Percentiles rank a stretch among this genome's conserved stretches.
Evolutionary conservation across 2,113 vertebrate genomes (phyloP).

Genomic region (Recurvirostra avosetta): DNA sequence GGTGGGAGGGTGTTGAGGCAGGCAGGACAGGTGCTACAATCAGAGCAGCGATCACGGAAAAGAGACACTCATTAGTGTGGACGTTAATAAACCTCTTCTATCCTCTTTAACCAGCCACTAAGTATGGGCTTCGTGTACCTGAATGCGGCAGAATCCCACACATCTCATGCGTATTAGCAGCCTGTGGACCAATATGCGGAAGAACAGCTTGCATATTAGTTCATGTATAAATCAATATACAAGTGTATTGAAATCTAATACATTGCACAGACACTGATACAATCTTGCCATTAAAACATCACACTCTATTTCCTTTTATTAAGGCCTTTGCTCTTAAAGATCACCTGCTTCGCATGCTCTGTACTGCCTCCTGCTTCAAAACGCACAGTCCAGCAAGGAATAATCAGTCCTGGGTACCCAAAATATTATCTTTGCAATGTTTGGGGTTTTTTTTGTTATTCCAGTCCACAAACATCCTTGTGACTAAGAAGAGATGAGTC

Average conservation of each 20-base stretch:
- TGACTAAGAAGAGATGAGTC: background rate
- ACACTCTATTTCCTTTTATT: background rate
- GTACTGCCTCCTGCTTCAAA: background rate
- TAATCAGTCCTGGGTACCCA: background rate
- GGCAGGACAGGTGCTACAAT: background rate
- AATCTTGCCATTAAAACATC: background rate
- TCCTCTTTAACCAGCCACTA: background rate
- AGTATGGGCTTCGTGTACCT: background rate
- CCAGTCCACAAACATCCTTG: background rate
- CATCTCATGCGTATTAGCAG: background rate
- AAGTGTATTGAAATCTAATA: background rate
- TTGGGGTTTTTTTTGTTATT: background rate
- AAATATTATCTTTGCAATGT: background rate
- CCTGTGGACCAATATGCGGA: background rate
- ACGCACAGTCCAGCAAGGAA: background rate
- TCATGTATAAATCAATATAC: constrained; percentile 11
- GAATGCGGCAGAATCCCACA: background rate
- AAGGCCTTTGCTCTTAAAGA: background rate
- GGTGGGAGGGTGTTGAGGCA: background rate
- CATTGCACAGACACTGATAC: background rate
- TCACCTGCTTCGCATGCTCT: background rate
- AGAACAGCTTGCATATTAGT: background rate
- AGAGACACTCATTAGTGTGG: background rate
- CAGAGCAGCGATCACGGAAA: background rate
- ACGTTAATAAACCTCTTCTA: background rate